phyloP scores from a whole-genome alignment of 2,797 vertebrate genomes.

The Enteromius mattozi region DNA sequence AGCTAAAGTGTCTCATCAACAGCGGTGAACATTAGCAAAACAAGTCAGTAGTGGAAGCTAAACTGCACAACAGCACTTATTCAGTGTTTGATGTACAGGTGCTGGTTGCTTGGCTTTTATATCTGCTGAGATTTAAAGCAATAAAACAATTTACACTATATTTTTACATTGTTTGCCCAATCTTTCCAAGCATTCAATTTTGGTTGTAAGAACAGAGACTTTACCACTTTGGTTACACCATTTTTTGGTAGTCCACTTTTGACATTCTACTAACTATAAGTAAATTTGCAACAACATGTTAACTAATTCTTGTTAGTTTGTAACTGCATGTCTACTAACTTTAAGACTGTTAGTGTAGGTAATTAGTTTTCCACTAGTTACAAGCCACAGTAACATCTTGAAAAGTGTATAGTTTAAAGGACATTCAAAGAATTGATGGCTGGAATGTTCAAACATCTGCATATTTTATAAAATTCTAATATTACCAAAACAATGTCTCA shows the following conservation, averaged over 20 bases:
- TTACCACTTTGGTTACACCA: neutral
- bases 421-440: neutral
- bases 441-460: too few relatives aligned
- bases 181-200: neutral
- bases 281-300: too few relatives aligned
- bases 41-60: constrained; percentile 51
- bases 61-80: neutral
- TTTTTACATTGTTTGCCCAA: neutral
- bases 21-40: constrained; percentile 68
- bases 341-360: too few relatives aligned
- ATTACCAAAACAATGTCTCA: neutral
- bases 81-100: neutral
- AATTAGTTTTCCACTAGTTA: too few relatives aligned
- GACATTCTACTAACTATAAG: too few relatives aligned
- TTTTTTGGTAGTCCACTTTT: too few relatives aligned
- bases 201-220: neutral
- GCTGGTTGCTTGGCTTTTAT: neutral
- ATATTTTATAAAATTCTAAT: neutral
- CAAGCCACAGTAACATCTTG: neutral
- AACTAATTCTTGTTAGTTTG: too few relatives aligned
- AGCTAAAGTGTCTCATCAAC: constrained; percentile 69
- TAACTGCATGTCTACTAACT: too few relatives aligned
- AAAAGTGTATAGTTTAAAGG: neutral
- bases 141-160: neutral
- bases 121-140: neutral